A percentile compares a stretch with the other conserved stretches of the same genome.
phyloP scores from a whole-genome alignment of 2,113 vertebrate genomes.

The Anoura caudifer region DNA sequence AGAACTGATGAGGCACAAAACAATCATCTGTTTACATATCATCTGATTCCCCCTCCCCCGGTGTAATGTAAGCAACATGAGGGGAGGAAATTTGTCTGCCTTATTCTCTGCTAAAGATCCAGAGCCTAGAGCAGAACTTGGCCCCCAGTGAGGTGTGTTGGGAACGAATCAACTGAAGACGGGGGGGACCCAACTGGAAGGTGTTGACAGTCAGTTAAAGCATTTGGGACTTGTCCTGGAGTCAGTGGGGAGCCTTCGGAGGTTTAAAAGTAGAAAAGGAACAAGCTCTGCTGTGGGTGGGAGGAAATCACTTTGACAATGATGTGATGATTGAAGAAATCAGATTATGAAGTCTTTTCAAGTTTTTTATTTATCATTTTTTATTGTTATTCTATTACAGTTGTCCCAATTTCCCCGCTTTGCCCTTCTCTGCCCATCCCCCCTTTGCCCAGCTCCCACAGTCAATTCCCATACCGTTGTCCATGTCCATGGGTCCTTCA shows the following conservation, averaged over 20 bases:
- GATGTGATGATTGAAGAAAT: neutral
- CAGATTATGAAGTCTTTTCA: neutral
- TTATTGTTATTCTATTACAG: no score
- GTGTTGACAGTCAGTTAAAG: neutral
- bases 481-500: no score
- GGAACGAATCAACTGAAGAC: neutral
- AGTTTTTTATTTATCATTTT: no score
- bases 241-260: neutral
- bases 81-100: neutral
- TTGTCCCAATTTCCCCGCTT: no score
- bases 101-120: neutral
- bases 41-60: neutral
- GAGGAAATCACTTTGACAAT: neutral
- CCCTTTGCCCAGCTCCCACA: no score
- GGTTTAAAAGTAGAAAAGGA: neutral
- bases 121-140: neutral
- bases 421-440: no score
- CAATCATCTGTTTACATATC: neutral
- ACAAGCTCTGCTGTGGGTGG: neutral
- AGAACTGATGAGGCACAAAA: neutral
- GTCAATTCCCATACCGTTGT: no score
- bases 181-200: neutral
- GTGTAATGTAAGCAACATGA: neutral
- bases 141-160: neutral
- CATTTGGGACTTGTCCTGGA: neutral